These are phyloP conservation scores for Lepus timidus DNA, from an alignment of 2,113 vertebrate genomes.

Conservation along the genomic window DNA sequence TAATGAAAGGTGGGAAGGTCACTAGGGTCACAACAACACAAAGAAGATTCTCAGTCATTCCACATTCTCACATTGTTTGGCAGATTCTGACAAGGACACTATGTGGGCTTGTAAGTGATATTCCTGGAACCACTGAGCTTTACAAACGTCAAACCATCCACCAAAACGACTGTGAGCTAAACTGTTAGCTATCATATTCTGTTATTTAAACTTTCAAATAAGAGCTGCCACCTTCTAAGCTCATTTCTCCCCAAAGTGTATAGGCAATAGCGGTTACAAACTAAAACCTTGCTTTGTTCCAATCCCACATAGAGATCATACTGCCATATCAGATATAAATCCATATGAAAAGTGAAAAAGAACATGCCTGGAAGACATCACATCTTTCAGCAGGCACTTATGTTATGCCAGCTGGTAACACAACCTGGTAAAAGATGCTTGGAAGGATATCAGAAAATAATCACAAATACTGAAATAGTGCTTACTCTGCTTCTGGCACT, in stretches of 20 bases:
- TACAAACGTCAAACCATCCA: constrained; percentile 65
- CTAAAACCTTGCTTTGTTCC: background rate
- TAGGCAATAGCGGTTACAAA: background rate
- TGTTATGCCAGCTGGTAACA: background rate
- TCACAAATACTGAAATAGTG: background rate
- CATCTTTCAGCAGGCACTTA: background rate
- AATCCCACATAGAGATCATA: background rate
- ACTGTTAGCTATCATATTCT: constrained; percentile 19
- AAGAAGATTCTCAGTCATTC: background rate
- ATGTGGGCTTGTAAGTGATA: constrained; percentile 35
- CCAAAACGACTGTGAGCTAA: constrained; percentile 62
- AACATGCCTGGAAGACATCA: constrained; percentile 7
- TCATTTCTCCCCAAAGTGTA: background rate
- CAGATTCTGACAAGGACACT: constrained; percentile 50
- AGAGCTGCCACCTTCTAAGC: background rate
- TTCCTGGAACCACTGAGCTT: constrained; percentile 54
- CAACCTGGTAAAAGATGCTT: background rate
- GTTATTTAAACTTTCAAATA: constrained; percentile 49
- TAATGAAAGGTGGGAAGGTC: background rate
- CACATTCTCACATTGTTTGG: background rate
- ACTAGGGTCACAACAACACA: background rate
- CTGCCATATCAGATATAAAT: background rate
- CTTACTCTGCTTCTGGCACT: background rate
- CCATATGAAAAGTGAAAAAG: background rate
- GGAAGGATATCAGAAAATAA: constrained; percentile 44